Evolutionary conservation across 2,797 vertebrate genomes (phyloP).

Genomic region (Crocodylus rhombifer): DNA sequence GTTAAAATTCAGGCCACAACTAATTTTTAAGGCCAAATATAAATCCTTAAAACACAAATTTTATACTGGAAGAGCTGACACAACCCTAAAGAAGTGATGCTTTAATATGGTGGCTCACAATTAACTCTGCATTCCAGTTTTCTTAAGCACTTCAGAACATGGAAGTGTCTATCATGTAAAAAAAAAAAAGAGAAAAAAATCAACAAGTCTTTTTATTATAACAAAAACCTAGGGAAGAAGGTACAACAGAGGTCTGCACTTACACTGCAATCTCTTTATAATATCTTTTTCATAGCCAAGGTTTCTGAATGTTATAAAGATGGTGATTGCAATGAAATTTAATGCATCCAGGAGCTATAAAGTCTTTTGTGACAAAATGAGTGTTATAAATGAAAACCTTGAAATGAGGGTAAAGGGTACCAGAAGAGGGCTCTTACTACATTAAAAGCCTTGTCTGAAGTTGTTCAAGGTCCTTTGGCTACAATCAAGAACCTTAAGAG

Average conservation of each 20-base stretch:
- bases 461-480: background rate
- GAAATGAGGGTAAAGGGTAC: background rate
- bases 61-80: background rate
- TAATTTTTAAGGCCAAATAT: background rate
- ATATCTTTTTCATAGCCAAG: background rate
- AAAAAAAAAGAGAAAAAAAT: background rate
- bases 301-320: background rate
- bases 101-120: background rate
- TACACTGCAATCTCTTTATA: background rate
- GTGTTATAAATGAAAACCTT: background rate
- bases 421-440: background rate
- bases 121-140: background rate
- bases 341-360: conserved; percentile 1
- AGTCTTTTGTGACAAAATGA: background rate
- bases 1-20: background rate
- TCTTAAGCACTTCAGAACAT: background rate
- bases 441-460: background rate
- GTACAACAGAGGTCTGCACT: background rate
- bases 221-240: background rate
- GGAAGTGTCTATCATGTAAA: background rate
- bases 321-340: background rate
- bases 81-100: background rate
- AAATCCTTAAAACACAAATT: background rate
- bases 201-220: background rate
- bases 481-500: background rate